Evolutionary conservation across 2,888 invertebrate genomes (phyloP), one percentile per base, ranked within the genome.

Genomic region (Epinotia ramella): DNA sequence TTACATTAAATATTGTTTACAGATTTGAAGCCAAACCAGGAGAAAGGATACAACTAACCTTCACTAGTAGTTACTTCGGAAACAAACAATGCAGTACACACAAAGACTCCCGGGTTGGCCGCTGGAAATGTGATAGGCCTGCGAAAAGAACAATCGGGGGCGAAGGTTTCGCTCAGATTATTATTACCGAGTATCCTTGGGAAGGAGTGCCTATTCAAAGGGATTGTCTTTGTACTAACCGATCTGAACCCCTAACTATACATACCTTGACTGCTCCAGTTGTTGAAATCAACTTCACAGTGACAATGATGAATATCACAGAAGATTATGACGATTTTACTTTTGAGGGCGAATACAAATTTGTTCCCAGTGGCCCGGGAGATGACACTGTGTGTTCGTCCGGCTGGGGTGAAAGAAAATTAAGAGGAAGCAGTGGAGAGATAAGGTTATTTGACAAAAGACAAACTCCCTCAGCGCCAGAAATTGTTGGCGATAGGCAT

Each of bases 291-390:
- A 96, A 96, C 84, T 97, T 97, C 86, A 95, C 96, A 24, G 96
- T 97, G 9, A 96, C 96, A 16, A 95, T 96, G 87, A 97, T 98
- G 98, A 96, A 96, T 90, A 96, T 97, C 74, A 96, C 97, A 9
- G 97, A 97, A 89, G 97, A 97, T 91, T 97, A 97, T 84, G 95
- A 96, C 74, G 96, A 97, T 85, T 97, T 97, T 89, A 96, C 96
- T 85, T 97, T 97, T 90, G 97, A 97, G 83, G 97, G 96, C 0
- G 96, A 96, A 86, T 96, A 96, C 82, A 96, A 96, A 84, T 96
- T 96, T 87, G 90, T 96, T 66, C 94, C 96, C 0, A 93, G 93
- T 63, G 94, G 91, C 2, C 95, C 95, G 11, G 94, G 95, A 3
- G 95, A 95, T 76, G 95, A 95, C 79, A 95, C 95, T 63, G 91